These are phyloP conservation scores for Abramis brama DNA, from an alignment of 2,113 vertebrate species.

Conservation along the genomic window DNA sequence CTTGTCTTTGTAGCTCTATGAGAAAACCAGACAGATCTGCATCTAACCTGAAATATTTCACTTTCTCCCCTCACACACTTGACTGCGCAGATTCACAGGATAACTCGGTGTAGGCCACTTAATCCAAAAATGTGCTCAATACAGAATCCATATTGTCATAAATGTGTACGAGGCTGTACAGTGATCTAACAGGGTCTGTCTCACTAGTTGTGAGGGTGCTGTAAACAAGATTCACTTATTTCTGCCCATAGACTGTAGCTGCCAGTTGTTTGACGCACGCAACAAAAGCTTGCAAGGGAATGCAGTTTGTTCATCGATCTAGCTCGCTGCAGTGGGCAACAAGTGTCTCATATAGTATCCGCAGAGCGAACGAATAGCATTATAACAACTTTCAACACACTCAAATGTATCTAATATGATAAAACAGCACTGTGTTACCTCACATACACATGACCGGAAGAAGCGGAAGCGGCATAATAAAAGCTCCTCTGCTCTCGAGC, in stretches of 20 bases:
- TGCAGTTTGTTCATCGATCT: neutral
- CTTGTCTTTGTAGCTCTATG: slow-evolving; percentile 47
- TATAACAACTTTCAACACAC: too few relatives aligned
- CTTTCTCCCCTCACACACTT: slow-evolving; percentile 2
- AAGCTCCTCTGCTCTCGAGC: too few relatives aligned
- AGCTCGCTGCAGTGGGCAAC: too few relatives aligned
- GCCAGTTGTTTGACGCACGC: neutral
- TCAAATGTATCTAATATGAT: too few relatives aligned
- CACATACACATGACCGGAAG: too few relatives aligned
- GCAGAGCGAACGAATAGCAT: too few relatives aligned
- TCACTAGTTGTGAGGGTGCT: neutral
- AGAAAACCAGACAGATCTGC: slow-evolving; percentile 53
- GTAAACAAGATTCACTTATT: neutral
- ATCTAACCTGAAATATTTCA: slow-evolving; percentile 47
- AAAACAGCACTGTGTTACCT: too few relatives aligned
- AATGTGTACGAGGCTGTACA: neutral
- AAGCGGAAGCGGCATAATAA: too few relatives aligned
- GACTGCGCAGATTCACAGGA: slow-evolving; percentile 14
- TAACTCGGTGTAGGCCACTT: neutral
- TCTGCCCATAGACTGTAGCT: neutral
- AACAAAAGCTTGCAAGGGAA: neutral
- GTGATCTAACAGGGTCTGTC: neutral
- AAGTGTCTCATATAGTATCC: too few relatives aligned
- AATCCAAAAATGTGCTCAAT: neutral
- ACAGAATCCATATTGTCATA: neutral